Conservation (phyloP, 1,140 invertebrate species). For the Calliphora vicina region DNA sequence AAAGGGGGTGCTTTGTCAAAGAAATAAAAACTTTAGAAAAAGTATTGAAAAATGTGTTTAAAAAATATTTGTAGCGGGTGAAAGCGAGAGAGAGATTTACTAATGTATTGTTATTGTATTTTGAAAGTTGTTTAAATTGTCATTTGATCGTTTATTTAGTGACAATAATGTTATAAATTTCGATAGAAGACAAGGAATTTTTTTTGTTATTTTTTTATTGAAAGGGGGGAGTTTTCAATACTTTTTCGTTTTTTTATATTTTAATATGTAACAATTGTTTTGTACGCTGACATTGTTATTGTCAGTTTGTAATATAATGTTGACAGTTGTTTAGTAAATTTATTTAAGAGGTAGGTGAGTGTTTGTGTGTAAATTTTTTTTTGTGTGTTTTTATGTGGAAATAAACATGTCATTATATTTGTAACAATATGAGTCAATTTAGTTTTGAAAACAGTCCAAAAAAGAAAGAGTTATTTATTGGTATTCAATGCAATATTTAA, state of each 20-base stretch:
- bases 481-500: background rate
- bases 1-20: slow-evolving; percentile 2
- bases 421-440: slow-evolving; percentile 30
- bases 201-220: background rate
- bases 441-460: background rate
- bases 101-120: slow-evolving; percentile 6
- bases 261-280: background rate
- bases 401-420: slow-evolving; percentile 23
- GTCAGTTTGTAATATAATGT: slow-evolving; percentile 17
- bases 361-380: background rate
- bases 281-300: background rate
- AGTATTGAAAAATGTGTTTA: background rate
- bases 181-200: slow-evolving; percentile 5
- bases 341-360: slow-evolving; percentile 27
- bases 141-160: slow-evolving; percentile 63
- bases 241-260: background rate
- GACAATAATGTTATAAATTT: slow-evolving; percentile 53
- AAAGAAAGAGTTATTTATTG: slow-evolving; percentile 6
- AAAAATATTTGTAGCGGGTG: background rate
- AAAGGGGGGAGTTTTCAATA: background rate
- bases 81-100: slow-evolving; percentile 3
- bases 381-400: background rate
- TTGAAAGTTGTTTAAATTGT: slow-evolving; percentile 50
- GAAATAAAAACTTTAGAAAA: background rate
- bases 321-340: slow-evolving; percentile 32